phyloP scores from a whole-genome alignment of 1,140 invertebrate species.

The Conopomorpha cramerella region DNA sequence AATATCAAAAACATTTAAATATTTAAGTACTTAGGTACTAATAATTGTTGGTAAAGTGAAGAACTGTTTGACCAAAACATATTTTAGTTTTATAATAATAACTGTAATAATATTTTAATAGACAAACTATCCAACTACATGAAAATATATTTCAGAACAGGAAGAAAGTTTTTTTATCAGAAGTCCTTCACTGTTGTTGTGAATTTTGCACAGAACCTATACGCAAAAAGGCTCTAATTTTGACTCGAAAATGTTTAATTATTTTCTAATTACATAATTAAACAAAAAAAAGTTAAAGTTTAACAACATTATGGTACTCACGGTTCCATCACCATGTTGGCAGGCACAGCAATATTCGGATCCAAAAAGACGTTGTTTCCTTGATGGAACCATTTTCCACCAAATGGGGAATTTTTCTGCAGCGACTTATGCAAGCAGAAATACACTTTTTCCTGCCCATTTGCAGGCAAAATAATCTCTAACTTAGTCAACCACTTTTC shows the following conservation, averaged over 20 bases:
- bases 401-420: conserved; percentile 21
- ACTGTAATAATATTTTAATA: too few relatives aligned
- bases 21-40: too few relatives aligned
- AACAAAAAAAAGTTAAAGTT: not conserved
- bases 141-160: too few relatives aligned
- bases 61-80: too few relatives aligned
- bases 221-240: too few relatives aligned
- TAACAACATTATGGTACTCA: not conserved
- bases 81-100: too few relatives aligned
- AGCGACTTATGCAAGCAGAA: conserved; percentile 30
- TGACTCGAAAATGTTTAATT: not conserved
- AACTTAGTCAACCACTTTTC: conserved; percentile 21
- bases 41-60: too few relatives aligned
- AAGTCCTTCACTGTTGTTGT: too few relatives aligned
- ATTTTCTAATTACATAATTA: not conserved
- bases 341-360: conserved; percentile 8
- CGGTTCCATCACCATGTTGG: not conserved
- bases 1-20: too few relatives aligned
- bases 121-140: too few relatives aligned
- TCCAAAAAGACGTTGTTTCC: conserved; percentile 30
- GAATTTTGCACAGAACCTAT: too few relatives aligned
- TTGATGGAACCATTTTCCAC: conserved; percentile 40
- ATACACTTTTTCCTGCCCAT: conserved; percentile 23
- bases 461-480: conserved; percentile 26
- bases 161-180: too few relatives aligned